A percentile compares a stretch with the other conserved stretches of the same genome.
Conservation (phyloP, 2,113 vertebrate species). For the Aix galericulata region DNA sequence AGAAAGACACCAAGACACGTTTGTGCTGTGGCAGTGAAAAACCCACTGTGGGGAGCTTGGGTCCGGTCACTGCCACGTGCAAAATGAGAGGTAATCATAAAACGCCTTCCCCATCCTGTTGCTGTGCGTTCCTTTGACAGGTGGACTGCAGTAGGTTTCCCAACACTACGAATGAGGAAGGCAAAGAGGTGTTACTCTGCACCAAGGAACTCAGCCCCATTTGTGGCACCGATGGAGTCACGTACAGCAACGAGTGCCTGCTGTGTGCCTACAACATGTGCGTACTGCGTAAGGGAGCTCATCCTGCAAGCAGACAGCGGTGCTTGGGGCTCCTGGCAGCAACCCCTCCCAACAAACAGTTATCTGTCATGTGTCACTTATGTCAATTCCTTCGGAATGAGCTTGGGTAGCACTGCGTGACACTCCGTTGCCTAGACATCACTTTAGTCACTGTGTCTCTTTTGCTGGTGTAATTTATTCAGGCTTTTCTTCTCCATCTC, state of each 20-base stretch:
- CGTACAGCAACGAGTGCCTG: slow-evolving; percentile 22
- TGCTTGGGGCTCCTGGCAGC: background rate
- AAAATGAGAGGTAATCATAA: fast-evolving
- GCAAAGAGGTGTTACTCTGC: slow-evolving; percentile 2
- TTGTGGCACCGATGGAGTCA: slow-evolving; percentile 2
- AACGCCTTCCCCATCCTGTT: background rate
- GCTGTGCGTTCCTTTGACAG: background rate
- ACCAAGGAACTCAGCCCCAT: background rate
- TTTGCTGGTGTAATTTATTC: background rate
- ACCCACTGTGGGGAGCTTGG: no score
- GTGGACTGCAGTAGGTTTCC: slow-evolving; percentile 47
- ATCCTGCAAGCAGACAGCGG: background rate
- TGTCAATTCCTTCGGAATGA: background rate
- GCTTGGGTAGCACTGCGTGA: background rate
- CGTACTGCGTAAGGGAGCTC: background rate
- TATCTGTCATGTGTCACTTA: background rate
- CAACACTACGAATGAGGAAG: background rate
- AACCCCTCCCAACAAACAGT: background rate
- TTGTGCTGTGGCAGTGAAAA: background rate
- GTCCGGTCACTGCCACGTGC: no score
- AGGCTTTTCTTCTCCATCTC: background rate
- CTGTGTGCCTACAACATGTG: slow-evolving; percentile 55
- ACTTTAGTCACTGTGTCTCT: background rate
- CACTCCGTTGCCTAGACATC: background rate
- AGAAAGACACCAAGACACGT: background rate